Percentiles rank a stretch among this genome's conserved stretches.
Conservation (phyloP, 2,888 invertebrate species). For the Cistogaster globosa region DNA sequence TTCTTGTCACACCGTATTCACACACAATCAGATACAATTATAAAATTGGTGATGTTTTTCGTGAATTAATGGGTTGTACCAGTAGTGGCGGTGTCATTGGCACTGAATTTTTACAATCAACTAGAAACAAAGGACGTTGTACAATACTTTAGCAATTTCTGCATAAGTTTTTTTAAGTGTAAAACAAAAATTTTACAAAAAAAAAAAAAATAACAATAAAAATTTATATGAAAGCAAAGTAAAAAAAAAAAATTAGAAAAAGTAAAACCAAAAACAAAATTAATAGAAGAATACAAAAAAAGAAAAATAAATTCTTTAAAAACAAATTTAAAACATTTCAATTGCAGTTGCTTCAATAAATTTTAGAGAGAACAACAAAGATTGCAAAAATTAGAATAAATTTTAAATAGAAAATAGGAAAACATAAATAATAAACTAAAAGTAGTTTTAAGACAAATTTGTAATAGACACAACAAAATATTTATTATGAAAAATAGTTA, state of each 20-base stretch:
- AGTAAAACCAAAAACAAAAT: neutral
- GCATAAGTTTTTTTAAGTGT: constrained; percentile 81
- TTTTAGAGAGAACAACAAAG: neutral
- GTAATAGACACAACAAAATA: constrained; percentile 24
- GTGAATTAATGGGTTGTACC: constrained; percentile 83
- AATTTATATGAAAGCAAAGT: constrained; percentile 17
- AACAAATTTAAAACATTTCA: neutral
- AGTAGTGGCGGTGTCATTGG: constrained; percentile 79
- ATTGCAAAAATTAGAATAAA: neutral
- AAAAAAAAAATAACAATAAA: neutral
- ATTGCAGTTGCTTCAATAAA: neutral
- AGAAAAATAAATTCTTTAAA: neutral
- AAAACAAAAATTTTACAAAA: constrained; percentile 59
- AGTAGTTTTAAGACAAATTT: constrained; percentile 35
- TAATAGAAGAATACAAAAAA: constrained; percentile 16
- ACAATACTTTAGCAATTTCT: constrained; percentile 83
- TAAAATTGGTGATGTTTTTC: constrained; percentile 83
- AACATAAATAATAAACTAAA: constrained; percentile 15
- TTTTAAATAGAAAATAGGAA: neutral
- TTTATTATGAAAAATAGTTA: neutral
- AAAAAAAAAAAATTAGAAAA: constrained; percentile 3
- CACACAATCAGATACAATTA: constrained; percentile 81
- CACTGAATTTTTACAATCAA: constrained; percentile 83
- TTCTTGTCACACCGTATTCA: neutral
- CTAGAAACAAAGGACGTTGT: constrained; percentile 83